Evolutionary conservation across 1,140 invertebrate genomes (phyloP).

Genomic region (Triops longicaudatus): DNA sequence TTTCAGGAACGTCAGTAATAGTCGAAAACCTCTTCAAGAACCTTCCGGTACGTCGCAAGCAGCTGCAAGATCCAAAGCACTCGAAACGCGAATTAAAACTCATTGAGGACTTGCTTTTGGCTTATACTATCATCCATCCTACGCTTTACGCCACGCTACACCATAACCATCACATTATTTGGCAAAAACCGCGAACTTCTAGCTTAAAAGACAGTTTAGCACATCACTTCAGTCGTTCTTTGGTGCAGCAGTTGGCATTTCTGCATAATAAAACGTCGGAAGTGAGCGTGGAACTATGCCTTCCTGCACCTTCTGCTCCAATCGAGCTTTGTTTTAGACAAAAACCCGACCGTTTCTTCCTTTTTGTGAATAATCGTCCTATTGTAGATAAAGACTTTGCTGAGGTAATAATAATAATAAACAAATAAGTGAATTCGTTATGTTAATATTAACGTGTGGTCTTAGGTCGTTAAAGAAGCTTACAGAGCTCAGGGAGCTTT

Average conservation of each 20-base stretch:
- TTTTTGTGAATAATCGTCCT: slow-evolving; percentile 50
- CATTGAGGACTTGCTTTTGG: slow-evolving; percentile 49
- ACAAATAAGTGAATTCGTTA: no score
- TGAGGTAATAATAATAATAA: slow-evolving; percentile 41
- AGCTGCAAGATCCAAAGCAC: slow-evolving; percentile 44
- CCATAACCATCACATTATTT: slow-evolving; percentile 48
- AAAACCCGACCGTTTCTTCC: slow-evolving; percentile 37
- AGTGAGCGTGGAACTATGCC: slow-evolving; percentile 32
- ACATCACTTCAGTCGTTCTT: slow-evolving; percentile 40
- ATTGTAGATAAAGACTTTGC: slow-evolving; percentile 48
- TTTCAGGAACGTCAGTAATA: slow-evolving; percentile 50
- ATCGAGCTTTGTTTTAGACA: slow-evolving; percentile 36
- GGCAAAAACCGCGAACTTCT: slow-evolving; percentile 45
- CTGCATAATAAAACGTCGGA: background rate
- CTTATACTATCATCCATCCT: slow-evolving; percentile 47
- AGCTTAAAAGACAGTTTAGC: slow-evolving; percentile 43
- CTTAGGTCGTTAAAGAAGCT: slow-evolving; percentile 41
- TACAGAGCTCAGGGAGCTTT: slow-evolving; percentile 23
- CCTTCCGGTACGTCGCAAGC: slow-evolving; percentile 52
- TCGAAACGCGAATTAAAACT: slow-evolving; percentile 50
- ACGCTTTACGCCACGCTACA: slow-evolving; percentile 43
- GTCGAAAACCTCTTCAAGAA: slow-evolving; percentile 50
- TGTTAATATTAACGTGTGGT: slow-evolving; percentile 16
- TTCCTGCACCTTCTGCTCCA: slow-evolving; percentile 30
- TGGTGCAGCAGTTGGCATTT: slow-evolving; percentile 33